phyloP scores from a whole-genome alignment of 2,888 invertebrate species.

The Pherbina coryleti region DNA sequence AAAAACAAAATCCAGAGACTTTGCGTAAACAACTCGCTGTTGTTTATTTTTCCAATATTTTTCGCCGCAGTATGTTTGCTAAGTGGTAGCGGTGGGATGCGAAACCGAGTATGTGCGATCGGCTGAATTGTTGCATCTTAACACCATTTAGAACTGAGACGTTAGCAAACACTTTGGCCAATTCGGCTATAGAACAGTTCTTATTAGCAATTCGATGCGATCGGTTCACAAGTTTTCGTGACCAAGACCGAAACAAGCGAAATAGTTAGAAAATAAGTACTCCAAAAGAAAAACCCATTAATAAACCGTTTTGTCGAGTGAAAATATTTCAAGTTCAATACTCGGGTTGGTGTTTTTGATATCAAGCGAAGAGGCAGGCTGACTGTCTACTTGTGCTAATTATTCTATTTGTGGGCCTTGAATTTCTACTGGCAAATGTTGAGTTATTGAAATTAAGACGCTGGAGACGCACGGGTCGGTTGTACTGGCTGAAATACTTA shows the following conservation, averaged over 20 bases:
- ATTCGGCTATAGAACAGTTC: conserved; percentile 38
- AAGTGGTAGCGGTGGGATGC: background rate
- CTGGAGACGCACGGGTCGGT: background rate
- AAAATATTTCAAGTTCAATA: conserved; percentile 12
- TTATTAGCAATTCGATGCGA: conserved; percentile 43
- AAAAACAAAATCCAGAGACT: background rate
- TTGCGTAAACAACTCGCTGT: conserved; percentile 17
- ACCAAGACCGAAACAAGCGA: background rate
- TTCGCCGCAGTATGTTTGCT: background rate
- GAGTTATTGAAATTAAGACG: conserved; percentile 19
- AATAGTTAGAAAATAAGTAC: conserved; percentile 16
- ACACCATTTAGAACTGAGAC: background rate
- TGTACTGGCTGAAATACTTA: background rate
- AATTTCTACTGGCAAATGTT: conserved; percentile 41
- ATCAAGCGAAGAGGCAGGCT: conserved; percentile 1
- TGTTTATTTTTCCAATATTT: conserved; percentile 31
- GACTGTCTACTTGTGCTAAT: background rate
- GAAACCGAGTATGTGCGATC: background rate
- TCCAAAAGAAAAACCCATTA: no score
- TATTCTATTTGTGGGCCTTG: conserved; percentile 44
- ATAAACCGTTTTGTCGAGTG: background rate
- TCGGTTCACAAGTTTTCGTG: conserved; percentile 35
- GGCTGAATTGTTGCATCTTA: background rate
- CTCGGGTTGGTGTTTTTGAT: background rate
- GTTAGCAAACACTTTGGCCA: conserved; percentile 8